Percentiles rank a stretch among this genome's conserved stretches.
Evolutionary conservation across 23 tunicate genomes (phyloP).

Genomic region (Ciona savignyi): DNA sequence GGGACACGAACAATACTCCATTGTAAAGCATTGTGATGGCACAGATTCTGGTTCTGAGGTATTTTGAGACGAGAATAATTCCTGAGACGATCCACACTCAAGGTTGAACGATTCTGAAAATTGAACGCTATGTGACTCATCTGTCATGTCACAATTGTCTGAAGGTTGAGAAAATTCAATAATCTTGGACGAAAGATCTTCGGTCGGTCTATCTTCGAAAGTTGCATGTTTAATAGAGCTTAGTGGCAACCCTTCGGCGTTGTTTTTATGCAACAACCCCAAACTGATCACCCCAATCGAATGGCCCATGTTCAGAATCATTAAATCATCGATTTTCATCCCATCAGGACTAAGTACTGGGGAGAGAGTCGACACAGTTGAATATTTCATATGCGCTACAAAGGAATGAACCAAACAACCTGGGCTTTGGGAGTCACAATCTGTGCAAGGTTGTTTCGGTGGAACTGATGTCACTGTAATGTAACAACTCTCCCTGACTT

Average conservation of each 20-base stretch:
- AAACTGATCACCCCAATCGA: conserved; percentile 83
- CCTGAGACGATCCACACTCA: background rate
- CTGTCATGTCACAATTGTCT: too few species aligned
- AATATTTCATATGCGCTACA: conserved; percentile 66
- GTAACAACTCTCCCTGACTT: conserved; percentile 30
- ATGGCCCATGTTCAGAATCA: conserved; percentile 83
- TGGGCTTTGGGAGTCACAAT: conserved; percentile 2
- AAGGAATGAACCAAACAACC: conserved; percentile 64
- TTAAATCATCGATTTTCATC: conserved; percentile 49
- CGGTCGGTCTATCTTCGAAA: conserved; percentile 45
- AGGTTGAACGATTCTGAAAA: background rate
- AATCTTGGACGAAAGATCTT: background rate
- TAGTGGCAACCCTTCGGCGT: conserved; percentile 30
- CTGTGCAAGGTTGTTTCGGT: conserved; percentile 21
- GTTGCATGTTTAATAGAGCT: conserved; percentile 63
- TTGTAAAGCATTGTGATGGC: background rate
- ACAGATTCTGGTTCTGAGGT: background rate
- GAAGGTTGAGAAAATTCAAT: too few species aligned
- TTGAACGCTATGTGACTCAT: background rate
- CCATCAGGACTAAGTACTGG: conserved; percentile 39
- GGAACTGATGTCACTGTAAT: conserved; percentile 77
- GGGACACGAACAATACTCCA: background rate
- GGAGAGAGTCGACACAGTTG: conserved; percentile 36
- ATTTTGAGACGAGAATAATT: background rate
- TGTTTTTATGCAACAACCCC: conserved; percentile 19